Conservation (phyloP, 2,113 vertebrate genomes). For the Ia io region DNA sequence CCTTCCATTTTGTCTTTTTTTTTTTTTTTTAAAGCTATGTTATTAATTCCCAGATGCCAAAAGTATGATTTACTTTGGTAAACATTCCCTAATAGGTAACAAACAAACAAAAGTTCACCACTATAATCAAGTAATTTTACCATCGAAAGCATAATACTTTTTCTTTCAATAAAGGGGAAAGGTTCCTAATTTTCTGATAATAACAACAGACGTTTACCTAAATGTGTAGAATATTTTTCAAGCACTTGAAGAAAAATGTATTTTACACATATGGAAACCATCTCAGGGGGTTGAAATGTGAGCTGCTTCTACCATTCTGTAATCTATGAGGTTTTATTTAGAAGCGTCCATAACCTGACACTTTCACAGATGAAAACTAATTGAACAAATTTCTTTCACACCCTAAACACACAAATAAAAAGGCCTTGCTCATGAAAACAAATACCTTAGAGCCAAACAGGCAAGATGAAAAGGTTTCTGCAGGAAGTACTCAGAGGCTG, state of each 20-base stretch:
- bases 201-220: background rate
- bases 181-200: background rate
- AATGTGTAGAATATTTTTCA: background rate
- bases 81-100: background rate
- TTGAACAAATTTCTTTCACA: constrained; percentile 5
- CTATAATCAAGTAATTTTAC: constrained; percentile 11
- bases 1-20: background rate
- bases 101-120: background rate
- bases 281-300: background rate
- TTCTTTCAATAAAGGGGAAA: background rate
- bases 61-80: background rate
- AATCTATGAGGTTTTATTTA: background rate
- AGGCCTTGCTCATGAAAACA: background rate
- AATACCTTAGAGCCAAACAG: background rate
- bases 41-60: constrained; percentile 16
- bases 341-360: background rate
- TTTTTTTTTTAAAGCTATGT: background rate
- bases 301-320: background rate
- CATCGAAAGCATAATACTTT: background rate
- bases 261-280: background rate
- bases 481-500: background rate
- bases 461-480: background rate
- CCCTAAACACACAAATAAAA: constrained; percentile 45
- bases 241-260: background rate
- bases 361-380: constrained; percentile 36